phyloP scores from a whole-genome alignment of 2,888 invertebrate genomes.

The Temnothorax unifasciatus region DNA sequence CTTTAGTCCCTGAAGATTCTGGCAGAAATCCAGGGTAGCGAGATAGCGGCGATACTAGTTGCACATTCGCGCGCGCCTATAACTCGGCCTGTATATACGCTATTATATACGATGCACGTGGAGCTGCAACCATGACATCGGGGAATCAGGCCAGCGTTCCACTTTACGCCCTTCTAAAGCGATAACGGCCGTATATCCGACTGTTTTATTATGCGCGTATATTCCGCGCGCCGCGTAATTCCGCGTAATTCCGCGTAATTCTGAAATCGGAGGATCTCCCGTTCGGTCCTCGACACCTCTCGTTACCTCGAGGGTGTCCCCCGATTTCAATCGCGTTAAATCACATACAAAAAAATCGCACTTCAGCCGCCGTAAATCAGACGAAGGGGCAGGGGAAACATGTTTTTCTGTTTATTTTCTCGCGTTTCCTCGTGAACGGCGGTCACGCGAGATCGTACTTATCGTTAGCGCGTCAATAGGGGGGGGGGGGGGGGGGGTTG shows the following conservation, averaged over 20 bases:
- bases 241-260: slow-evolving; percentile 50
- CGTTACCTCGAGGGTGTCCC: too few species aligned
- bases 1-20: slow-evolving; percentile 62
- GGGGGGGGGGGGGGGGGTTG: slow-evolving; percentile 15
- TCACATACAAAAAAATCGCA: too few species aligned
- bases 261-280: slow-evolving; percentile 47
- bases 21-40: slow-evolving; percentile 73
- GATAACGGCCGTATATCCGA: slow-evolving; percentile 78
- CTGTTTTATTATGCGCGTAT: slow-evolving; percentile 67
- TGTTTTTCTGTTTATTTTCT: slow-evolving; percentile 5
- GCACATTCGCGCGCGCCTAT: slow-evolving; percentile 72
- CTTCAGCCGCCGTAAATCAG: background rate
- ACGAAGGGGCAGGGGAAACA: background rate
- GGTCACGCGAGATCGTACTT: slow-evolving; percentile 65
- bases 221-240: slow-evolving; percentile 40
- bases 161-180: slow-evolving; percentile 82
- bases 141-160: slow-evolving; percentile 84
- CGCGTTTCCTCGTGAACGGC: slow-evolving; percentile 25
- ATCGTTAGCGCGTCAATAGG: slow-evolving; percentile 56
- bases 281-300: background rate
- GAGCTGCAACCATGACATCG: slow-evolving; percentile 83
- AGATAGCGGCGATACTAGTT: slow-evolving; percentile 66
- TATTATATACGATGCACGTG: slow-evolving; percentile 74
- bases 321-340: too few species aligned
- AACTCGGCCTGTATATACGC: slow-evolving; percentile 71